phyloP scores from a whole-genome alignment of 2,113 vertebrate species.

The Ranitomeya imitator region DNA sequence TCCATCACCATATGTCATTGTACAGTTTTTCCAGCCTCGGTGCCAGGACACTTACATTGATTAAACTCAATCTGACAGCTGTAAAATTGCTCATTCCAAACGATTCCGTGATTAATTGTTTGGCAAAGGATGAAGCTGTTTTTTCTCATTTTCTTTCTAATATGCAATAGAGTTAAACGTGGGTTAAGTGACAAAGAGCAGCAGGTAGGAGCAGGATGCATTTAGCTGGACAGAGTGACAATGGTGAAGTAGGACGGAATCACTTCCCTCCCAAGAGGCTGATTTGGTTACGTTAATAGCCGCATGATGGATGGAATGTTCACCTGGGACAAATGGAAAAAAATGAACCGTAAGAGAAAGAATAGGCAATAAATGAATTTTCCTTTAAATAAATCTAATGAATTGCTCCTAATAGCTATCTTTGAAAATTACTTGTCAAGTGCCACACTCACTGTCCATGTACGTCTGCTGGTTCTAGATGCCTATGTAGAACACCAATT shows the following conservation, averaged over 20 bases:
- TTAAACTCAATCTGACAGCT: not conserved
- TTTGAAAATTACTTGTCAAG: too few relatives aligned
- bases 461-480: too few relatives aligned
- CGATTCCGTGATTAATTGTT: conserved; percentile 3
- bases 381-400: not conserved
- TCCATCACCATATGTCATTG: too few relatives aligned
- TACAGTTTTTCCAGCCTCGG: not conserved
- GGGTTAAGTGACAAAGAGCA: conserved; percentile 69
- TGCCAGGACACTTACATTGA: not conserved
- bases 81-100: not conserved
- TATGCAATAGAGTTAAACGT: not conserved
- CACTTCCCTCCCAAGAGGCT: conserved; percentile 55
- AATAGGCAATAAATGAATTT: not conserved
- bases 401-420: not conserved
- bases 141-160: not conserved
- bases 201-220: conserved; percentile 70
- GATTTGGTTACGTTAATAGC: conserved; percentile 48
- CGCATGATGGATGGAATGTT: conserved; percentile 1
- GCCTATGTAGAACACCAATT: too few relatives aligned
- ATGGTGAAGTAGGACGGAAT: conserved; percentile 63
- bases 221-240: conserved; percentile 69
- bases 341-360: not conserved
- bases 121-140: not conserved
- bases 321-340: not conserved
- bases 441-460: too few relatives aligned